Evolutionary conservation across 2,113 vertebrate genomes (phyloP).

Genomic region (Hassar affinis): DNA sequence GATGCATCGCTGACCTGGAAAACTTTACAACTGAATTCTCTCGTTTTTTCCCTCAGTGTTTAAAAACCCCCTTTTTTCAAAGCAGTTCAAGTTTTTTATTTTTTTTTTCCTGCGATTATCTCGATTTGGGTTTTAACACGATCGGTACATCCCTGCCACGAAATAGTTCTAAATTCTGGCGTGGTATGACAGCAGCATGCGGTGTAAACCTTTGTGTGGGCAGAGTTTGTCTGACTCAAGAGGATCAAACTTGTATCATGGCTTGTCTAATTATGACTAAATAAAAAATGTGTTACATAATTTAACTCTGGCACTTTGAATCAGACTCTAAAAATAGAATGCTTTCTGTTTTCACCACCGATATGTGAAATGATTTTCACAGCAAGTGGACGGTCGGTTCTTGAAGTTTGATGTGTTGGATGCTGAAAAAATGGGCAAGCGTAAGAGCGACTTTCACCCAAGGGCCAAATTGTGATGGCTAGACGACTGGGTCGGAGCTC

Average conservation of each 20-base stretch:
- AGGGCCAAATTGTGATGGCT: no score
- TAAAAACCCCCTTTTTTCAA: not conserved
- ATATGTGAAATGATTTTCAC: no score
- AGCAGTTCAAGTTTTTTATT: not conserved
- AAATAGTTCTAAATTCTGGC: not conserved
- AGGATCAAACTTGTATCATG: not conserved
- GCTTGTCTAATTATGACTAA: not conserved
- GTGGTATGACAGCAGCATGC: not conserved
- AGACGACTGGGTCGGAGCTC: no score
- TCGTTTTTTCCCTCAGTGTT: not conserved
- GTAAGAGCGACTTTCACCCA: no score
- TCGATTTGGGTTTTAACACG: not conserved
- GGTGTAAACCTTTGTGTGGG: not conserved
- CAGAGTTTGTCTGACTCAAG: not conserved
- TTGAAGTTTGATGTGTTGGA: no score
- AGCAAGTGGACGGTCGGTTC: no score
- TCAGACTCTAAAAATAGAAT: not conserved
- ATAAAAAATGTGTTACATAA: not conserved
- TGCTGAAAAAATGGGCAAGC: no score
- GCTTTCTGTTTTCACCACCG: not conserved
- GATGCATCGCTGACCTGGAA: not conserved
- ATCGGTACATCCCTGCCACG: not conserved
- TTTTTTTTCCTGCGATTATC: not conserved
- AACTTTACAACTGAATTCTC: not conserved
- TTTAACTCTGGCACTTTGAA: not conserved